A percentile compares a stretch with the other conserved stretches of the same genome.
These are phyloP conservation scores for Bombus terrestris DNA, from an alignment of 1,140 invertebrate genomes.

Conservation along the genomic window DNA sequence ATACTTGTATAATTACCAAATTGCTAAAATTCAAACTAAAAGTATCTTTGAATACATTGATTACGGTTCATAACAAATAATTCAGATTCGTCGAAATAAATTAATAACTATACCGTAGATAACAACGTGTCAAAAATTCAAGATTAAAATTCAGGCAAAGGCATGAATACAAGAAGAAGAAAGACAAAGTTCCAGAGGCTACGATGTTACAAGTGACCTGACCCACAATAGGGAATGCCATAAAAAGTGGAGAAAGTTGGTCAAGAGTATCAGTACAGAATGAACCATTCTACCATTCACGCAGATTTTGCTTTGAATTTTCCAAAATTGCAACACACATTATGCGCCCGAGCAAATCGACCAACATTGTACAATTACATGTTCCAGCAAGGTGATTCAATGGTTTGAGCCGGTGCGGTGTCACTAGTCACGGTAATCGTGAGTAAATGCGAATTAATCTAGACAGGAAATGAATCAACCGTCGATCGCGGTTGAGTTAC, in stretches of 20 bases:
- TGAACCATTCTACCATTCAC: too few species aligned
- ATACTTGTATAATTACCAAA: too few species aligned
- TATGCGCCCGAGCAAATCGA: not conserved
- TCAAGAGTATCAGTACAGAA: not conserved
- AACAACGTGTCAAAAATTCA: too few species aligned
- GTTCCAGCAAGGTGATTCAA: not conserved
- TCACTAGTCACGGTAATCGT: not conserved
- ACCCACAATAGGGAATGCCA: not conserved
- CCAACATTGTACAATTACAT: not conserved
- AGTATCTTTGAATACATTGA: too few species aligned
- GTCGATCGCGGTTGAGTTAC: not conserved
- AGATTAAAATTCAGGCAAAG: not conserved
- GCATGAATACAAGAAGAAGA: not conserved
- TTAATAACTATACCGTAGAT: too few species aligned
- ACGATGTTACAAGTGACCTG: not conserved
- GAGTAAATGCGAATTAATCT: not conserved
- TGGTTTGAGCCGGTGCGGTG: not conserved
- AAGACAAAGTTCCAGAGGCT: not conserved
- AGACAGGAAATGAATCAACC: not conserved
- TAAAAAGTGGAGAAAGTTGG: not conserved
- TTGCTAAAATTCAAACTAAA: too few species aligned
- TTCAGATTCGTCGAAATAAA: too few species aligned
- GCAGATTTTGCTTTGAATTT: not conserved
- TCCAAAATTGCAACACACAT: not conserved
- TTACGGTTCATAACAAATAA: too few species aligned